phyloP scores from a whole-genome alignment of 2,113 vertebrate genomes.

The Maylandia zebra region DNA sequence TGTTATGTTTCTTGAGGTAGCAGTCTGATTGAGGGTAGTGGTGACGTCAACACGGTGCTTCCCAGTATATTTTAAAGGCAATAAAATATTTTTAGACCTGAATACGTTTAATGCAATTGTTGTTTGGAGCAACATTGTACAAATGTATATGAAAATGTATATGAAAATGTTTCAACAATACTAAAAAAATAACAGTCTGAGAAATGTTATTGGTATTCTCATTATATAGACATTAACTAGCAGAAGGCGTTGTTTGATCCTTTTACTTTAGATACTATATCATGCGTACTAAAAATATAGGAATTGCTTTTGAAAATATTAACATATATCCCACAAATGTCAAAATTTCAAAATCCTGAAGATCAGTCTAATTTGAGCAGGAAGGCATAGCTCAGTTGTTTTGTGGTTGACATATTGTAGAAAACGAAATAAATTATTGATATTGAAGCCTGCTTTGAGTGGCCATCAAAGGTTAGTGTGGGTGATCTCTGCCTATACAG shows the following conservation, averaged over 20 bases:
- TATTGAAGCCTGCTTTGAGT: not conserved
- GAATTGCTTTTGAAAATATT: not conserved
- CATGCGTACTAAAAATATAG: not conserved
- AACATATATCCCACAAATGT: not conserved
- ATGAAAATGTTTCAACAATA: not conserved
- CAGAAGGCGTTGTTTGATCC: not conserved
- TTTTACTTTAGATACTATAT: not conserved
- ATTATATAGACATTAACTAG: not conserved
- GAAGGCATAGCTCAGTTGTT: not conserved
- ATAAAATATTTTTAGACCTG: too few relatives aligned
- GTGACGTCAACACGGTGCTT: not conserved
- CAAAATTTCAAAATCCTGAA: not conserved
- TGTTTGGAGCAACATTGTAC: not conserved
- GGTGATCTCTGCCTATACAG: not conserved
- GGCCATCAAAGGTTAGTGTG: not conserved
- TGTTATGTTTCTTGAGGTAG: not conserved
- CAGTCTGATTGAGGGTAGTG: not conserved
- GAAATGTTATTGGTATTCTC: not conserved
- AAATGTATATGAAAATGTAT: not conserved
- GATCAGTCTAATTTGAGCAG: not conserved
- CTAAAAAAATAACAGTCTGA: not conserved
- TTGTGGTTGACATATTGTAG: not conserved
- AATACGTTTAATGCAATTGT: not conserved
- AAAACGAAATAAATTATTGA: not conserved
- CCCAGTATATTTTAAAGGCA: not conserved